Conservation (phyloP, 2,113 vertebrate genomes). For the Bos taurus region DNA sequence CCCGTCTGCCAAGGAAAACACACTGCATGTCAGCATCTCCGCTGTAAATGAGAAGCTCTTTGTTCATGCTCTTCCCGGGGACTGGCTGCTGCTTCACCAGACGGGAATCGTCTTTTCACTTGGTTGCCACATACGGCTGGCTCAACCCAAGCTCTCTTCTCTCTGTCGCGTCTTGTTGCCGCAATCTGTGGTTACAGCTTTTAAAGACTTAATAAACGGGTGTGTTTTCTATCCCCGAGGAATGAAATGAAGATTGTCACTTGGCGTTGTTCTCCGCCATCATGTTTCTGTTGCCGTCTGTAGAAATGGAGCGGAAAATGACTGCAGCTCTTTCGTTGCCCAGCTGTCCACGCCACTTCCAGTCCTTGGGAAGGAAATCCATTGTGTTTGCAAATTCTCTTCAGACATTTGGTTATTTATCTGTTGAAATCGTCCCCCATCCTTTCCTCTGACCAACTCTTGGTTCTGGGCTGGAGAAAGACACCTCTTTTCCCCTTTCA, state of each 20-base stretch:
- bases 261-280: neutral
- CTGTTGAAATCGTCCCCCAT: neutral
- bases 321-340: neutral
- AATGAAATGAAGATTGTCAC: constrained; percentile 46
- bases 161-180: neutral
- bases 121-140: neutral
- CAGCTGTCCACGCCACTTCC: neutral
- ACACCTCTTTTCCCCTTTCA: neutral
- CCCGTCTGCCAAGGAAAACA: neutral
- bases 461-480: neutral
- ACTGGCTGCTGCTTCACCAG: neutral
- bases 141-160: constrained; percentile 2
- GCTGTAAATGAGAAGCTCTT: neutral
- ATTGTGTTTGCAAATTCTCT: constrained; percentile 22
- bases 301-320: constrained; percentile 50
- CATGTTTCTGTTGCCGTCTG: neutral
- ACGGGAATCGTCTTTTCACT: neutral
- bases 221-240: neutral
- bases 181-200: constrained; percentile 58
- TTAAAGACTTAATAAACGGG: constrained; percentile 51
- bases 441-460: neutral
- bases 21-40: neutral
- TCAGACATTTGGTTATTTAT: constrained; percentile 25
- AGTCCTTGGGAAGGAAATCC: constrained; percentile 20
- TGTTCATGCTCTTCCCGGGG: neutral